These are phyloP conservation scores for Halisarca cf. caerulea DNA, from an alignment of 37 sponge, comb jelly and placozoan genomes.

Conservation along the genomic window DNA sequence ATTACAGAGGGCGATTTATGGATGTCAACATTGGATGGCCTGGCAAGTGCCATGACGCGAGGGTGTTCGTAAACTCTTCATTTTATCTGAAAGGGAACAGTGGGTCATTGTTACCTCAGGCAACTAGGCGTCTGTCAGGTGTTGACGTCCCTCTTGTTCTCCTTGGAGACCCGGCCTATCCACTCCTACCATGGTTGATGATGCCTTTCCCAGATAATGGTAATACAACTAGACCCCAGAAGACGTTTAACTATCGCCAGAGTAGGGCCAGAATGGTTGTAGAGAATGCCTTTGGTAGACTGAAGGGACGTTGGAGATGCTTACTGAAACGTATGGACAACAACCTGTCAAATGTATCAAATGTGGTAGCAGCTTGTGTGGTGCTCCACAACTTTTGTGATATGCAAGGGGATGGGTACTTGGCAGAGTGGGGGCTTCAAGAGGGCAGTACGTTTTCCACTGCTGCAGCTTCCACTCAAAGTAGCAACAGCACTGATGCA, in stretches of 20 bases:
- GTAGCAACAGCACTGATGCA: too few relatives aligned
- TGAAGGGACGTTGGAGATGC: constrained; percentile 59
- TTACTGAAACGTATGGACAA: constrained; percentile 27
- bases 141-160: constrained; percentile 14
- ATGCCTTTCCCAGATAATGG: constrained; percentile 46
- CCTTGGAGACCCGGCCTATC: constrained; percentile 41
- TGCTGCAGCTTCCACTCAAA: too few relatives aligned
- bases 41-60: constrained; percentile 35
- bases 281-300: constrained; percentile 55
- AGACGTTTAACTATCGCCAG: constrained; percentile 47
- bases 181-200: constrained; percentile 48
- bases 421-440: constrained; percentile 44
- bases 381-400: constrained; percentile 44
- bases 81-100: constrained; percentile 18
- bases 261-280: constrained; percentile 58
- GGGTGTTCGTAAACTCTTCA: constrained; percentile 36
- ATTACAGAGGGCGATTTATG: not conserved
- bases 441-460: too few relatives aligned
- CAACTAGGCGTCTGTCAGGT: not conserved
- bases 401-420: constrained; percentile 11
- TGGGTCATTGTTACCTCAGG: constrained; percentile 20
- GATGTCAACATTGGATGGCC: constrained; percentile 32
- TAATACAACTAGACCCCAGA: not conserved
- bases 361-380: constrained; percentile 3
- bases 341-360: not conserved